Evolutionary conservation across 2,113 vertebrate species (phyloP).

Genomic region (Scatophagus argus): DNA sequence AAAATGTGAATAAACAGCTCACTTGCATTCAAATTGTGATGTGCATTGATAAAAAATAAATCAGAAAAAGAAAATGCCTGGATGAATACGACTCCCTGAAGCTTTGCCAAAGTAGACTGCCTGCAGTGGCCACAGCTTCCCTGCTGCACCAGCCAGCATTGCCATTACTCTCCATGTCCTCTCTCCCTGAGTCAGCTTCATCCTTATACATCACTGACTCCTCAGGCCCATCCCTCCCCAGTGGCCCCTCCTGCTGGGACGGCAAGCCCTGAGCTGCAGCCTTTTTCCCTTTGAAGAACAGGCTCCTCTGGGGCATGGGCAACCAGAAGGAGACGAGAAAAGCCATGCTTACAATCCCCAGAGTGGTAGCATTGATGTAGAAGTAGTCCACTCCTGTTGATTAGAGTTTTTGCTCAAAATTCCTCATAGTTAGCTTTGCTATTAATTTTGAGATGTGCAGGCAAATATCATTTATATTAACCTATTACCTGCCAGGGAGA

Average conservation of each 20-base stretch:
- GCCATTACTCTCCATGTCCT: constrained; percentile 28
- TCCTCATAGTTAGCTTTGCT: neutral
- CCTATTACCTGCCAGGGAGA: constrained; percentile 79
- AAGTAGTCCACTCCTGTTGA: constrained; percentile 75
- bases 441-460: neutral
- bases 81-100: constrained; percentile 81
- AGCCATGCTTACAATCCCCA: constrained; percentile 73
- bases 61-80: constrained; percentile 43
- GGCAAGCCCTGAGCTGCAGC: constrained; percentile 13
- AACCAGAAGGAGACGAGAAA: constrained; percentile 76
- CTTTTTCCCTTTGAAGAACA: constrained; percentile 74
- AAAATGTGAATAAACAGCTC: neutral
- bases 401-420: constrained; percentile 4
- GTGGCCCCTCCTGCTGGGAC: constrained; percentile 36
- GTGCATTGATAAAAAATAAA: neutral
- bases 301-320: constrained; percentile 75
- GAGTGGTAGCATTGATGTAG: constrained; percentile 75
- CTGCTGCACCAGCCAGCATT: constrained; percentile 54
- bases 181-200: constrained; percentile 20
- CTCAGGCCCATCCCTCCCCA: constrained; percentile 1
- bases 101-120: constrained; percentile 75
- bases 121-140: constrained; percentile 45
- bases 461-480: too few relatives aligned
- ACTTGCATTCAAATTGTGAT: neutral
- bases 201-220: constrained; percentile 40